Evolutionary conservation across 2,888 invertebrate species (phyloP), one percentile per base, ranked within the genome.

Genomic region (Parnassius smintheus): DNA sequence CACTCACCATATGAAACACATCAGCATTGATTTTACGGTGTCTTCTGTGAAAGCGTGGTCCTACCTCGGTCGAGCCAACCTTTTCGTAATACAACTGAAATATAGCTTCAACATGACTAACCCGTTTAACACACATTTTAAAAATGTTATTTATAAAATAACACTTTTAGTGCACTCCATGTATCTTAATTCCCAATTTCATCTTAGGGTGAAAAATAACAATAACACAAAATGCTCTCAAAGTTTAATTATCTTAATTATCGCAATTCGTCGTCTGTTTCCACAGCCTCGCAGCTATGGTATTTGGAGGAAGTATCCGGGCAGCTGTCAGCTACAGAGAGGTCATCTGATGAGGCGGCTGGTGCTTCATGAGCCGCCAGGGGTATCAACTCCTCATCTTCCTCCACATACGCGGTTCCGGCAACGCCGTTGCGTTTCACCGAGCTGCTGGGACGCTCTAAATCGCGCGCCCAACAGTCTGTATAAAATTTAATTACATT

Each of bases 271-370:
- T 92, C 92, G 68, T 94, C 93, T 64, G 93, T 93, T 70, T 95
- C 95, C 0, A 95, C 95, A 12, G 95, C 93, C 82, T 95, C 95
- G 72, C 95, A 95, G 76, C 95, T 95, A 77, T 95, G 95, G 77
- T 95, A 95, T 75, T 95, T 95, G 48, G 95, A 95, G 63, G 95
- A 95, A 0, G 95, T 94, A 72, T 95, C 95, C 22, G 95, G 90
- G 91, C 95, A 95, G 74, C 94, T 95, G 75, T 95, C 95, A 0
- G 95, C 94, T 8, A 93, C 92, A 0, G 94, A 94, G 13, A 95
- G 82, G 71, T 95, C 94, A 66, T 95, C 95, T 4, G 86, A 93
- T 0, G 95, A 95, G 1, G 88, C 91, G 0, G 89, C 85, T 1
- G 88, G 88, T 0, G 85, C 90, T 54, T 91, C 91, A 68, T 90